A percentile compares a stretch with the other conserved stretches of the same genome.
Evolutionary conservation across 2,888 invertebrate genomes (phyloP).

Genomic region (Drosophila prolongata): DNA sequence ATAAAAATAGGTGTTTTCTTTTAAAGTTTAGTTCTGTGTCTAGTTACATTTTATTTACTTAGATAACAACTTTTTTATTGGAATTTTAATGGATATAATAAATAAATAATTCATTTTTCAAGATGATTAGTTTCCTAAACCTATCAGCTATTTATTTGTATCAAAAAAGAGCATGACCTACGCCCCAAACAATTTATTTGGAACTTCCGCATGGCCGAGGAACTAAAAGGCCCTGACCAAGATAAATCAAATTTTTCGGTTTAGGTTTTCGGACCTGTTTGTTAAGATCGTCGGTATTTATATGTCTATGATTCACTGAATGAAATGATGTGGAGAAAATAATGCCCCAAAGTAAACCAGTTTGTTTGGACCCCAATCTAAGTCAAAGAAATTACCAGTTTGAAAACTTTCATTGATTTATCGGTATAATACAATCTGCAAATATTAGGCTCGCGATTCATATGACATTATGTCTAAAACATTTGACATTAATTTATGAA

Average conservation of each 20-base stretch:
- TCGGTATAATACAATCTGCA: no score
- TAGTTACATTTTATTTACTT: no score
- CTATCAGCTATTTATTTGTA: background rate
- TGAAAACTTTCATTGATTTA: no score
- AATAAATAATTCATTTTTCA: background rate
- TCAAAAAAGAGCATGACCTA: constrained; percentile 11
- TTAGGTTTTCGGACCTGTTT: constrained; percentile 17
- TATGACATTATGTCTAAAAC: no score
- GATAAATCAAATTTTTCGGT: background rate
- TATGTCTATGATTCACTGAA: constrained; percentile 11
- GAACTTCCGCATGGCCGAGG: constrained; percentile 22
- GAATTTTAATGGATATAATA: background rate
- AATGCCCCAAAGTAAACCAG: background rate
- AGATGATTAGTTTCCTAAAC: background rate
- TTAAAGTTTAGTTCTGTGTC: no score
- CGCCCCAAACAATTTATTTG: constrained; percentile 7
- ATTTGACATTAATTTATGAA: no score
- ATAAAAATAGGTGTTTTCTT: no score
- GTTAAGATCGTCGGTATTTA: background rate
- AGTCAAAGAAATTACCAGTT: background rate
- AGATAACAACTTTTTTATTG: no score
- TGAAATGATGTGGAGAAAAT: constrained; percentile 1
- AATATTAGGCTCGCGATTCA: no score
- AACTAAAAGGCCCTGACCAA: constrained; percentile 18
- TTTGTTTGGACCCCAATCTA: background rate